Percentiles rank a stretch among this genome's conserved stretches.
phyloP scores from a whole-genome alignment of 2,888 invertebrate species.

The Eilema griseolum region DNA sequence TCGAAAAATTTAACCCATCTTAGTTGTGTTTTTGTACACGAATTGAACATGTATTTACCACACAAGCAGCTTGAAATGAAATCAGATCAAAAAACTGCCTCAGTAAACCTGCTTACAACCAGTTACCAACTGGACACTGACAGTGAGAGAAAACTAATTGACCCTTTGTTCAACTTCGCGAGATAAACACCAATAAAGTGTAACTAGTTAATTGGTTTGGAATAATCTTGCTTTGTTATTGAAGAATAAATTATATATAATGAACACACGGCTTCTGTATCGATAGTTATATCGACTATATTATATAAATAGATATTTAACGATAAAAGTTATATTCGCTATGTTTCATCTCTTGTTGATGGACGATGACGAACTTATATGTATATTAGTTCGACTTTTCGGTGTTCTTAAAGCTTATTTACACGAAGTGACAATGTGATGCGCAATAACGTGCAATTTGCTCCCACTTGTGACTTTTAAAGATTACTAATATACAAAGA shows the following conservation, averaged over 20 bases:
- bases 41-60: background rate
- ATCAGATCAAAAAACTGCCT: background rate
- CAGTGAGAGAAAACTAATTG: conserved; percentile 32
- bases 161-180: conserved; percentile 38
- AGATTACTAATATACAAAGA: no score
- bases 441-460: no score
- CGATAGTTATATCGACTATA: background rate
- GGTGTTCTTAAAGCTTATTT: no score
- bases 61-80: conserved; percentile 1
- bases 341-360: background rate
- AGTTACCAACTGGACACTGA: conserved; percentile 12
- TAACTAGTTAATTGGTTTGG: conserved; percentile 41
- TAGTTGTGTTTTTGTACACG: background rate
- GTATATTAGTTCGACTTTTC: no score
- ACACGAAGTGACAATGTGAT: no score
- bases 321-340: background rate
- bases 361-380: background rate
- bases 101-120: conserved; percentile 32
- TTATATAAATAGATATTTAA: background rate
- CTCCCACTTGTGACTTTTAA: no score
- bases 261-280: background rate
- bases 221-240: conserved; percentile 38
- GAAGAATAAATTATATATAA: background rate
- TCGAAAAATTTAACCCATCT: background rate
- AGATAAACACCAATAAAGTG: conserved; percentile 31